These are phyloP conservation scores for Scrobipalpa costella DNA, from an alignment of 2,888 invertebrate species.

Conservation along the genomic window DNA sequence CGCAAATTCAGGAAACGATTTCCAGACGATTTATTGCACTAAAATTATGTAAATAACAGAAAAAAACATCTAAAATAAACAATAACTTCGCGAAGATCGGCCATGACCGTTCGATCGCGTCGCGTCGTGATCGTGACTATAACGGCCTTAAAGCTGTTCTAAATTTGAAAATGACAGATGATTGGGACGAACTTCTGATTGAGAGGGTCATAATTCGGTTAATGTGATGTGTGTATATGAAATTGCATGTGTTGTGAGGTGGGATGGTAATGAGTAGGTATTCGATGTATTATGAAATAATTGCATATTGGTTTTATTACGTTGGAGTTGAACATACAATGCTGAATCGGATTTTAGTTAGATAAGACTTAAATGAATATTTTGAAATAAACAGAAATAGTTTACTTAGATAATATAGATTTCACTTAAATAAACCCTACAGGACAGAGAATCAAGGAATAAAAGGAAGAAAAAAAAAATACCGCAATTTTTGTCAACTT, in stretches of 20 bases:
- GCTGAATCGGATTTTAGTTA: too few species aligned
- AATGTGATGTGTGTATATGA: background rate
- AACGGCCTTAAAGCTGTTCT: conserved; percentile 24
- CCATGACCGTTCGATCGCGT: conserved; percentile 27
- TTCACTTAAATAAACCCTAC: too few species aligned
- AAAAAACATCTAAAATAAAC: background rate
- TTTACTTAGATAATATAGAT: too few species aligned
- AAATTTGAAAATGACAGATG: conserved; percentile 24
- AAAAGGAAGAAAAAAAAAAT: too few species aligned
- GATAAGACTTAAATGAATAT: too few species aligned
- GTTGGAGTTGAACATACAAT: background rate
- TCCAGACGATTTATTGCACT: background rate
- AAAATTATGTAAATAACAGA: conserved; percentile 3
- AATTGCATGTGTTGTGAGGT: background rate
- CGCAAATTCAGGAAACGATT: background rate
- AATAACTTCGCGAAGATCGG: conserved; percentile 17
- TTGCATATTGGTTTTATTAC: background rate
- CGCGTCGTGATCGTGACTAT: conserved; percentile 23
- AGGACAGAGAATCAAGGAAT: too few species aligned
- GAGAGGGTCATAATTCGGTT: background rate
- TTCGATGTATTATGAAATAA: background rate
- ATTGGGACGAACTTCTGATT: conserved; percentile 18
- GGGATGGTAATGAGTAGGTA: background rate
- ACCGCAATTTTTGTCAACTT: too few species aligned
- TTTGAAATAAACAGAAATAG: too few species aligned